Evolutionary conservation across 1,140 invertebrate genomes (phyloP).

Genomic region (Parapsyche elsis): DNA sequence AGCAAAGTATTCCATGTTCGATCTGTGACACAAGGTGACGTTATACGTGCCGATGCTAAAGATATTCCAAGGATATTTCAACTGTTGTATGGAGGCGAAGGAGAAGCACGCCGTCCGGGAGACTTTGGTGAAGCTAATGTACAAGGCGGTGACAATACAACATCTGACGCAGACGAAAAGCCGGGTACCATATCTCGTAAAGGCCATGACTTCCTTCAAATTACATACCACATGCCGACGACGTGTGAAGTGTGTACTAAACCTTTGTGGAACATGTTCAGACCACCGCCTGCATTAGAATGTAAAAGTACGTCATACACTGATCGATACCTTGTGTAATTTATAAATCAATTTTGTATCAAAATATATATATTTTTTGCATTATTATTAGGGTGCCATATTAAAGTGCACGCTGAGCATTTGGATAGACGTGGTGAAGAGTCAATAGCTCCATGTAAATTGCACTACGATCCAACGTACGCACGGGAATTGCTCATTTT

Average conservation of each 20-base stretch:
- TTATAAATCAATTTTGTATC: background rate
- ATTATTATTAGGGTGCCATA: conserved; percentile 83
- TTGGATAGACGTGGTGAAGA: conserved; percentile 80
- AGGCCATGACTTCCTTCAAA: conserved; percentile 95
- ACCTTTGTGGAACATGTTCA: conserved; percentile 96
- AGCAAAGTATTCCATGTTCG: conserved; percentile 99
- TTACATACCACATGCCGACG: conserved; percentile 98
- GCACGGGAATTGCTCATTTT: conserved; percentile 92
- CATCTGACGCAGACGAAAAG: conserved; percentile 72
- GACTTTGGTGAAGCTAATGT: conserved; percentile 69
- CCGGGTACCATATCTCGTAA: conserved; percentile 86
- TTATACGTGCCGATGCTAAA: conserved; percentile 97
- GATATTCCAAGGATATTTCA: conserved; percentile 99
- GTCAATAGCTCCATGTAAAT: conserved; percentile 87
- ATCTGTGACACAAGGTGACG: conserved; percentile 97
- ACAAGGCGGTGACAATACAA: conserved; percentile 48
- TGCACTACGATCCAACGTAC: conserved; percentile 92
- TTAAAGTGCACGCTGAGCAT: conserved; percentile 97
- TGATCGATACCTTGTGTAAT: too few species aligned
- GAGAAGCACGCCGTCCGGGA: conserved; percentile 87
- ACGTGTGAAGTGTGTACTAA: conserved; percentile 97
- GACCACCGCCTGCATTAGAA: conserved; percentile 95
- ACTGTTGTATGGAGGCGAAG: conserved; percentile 93
- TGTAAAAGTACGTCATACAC: conserved; percentile 82
- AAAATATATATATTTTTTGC: conserved; percentile 3